phyloP scores from a whole-genome alignment of 2,113 vertebrate genomes.

The Theristicus caerulescens region DNA sequence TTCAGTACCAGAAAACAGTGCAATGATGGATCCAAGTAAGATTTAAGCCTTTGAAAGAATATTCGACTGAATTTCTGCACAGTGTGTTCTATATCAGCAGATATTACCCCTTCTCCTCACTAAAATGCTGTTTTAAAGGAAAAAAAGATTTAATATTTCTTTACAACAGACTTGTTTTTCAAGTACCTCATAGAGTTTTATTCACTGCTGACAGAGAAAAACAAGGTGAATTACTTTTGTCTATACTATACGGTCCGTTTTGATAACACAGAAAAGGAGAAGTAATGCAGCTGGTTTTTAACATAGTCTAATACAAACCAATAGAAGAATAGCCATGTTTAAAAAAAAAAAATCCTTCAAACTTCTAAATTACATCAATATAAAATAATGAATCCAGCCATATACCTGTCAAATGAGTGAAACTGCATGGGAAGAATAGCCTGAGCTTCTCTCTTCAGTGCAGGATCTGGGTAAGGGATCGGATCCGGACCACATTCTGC shows the following conservation, averaged over 20 bases:
- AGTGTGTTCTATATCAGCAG: constrained; percentile 35
- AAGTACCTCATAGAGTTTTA: background rate
- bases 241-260: background rate
- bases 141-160: background rate
- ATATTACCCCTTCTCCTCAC: background rate
- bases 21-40: constrained; percentile 34
- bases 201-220: constrained; percentile 13
- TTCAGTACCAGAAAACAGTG: constrained; percentile 1
- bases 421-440: constrained; percentile 92
- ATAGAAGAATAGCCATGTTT: background rate
- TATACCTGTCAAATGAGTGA: constrained; percentile 98
- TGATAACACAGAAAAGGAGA: background rate
- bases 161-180: background rate
- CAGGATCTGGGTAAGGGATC: constrained; percentile 85
- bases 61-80: background rate
- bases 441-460: constrained; percentile 88
- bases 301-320: background rate
- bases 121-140: background rate
- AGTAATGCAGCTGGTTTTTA: background rate
- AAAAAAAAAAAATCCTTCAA: background rate
- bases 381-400: background rate
- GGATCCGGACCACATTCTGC: constrained; percentile 87
- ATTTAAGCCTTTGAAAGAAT: constrained; percentile 19
- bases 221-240: background rate
- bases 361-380: background rate